These are phyloP conservation scores for Aptenodytes forsteri DNA, from an alignment of 2,113 vertebrate genomes.

Conservation along the genomic window DNA sequence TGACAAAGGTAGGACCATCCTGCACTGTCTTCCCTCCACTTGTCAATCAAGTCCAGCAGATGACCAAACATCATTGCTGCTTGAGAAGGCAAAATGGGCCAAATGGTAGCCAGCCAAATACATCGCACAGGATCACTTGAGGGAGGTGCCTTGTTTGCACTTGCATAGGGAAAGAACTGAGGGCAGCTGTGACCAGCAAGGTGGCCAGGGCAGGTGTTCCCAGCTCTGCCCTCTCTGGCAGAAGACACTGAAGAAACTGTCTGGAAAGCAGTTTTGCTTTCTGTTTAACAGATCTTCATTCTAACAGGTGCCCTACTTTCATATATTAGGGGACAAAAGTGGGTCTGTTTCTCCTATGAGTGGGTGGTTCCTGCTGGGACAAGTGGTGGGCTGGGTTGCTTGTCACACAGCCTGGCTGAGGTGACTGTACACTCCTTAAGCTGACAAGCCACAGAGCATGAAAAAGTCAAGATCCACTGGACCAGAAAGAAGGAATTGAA, in stretches of 20 bases:
- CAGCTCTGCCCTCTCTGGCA: neutral
- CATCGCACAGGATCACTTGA: neutral
- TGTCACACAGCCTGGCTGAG: neutral
- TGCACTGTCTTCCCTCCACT: neutral
- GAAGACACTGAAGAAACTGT: neutral
- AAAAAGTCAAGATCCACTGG: neutral
- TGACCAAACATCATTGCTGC: fast-evolving
- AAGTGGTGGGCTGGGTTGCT: neutral
- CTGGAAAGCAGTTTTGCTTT: neutral
- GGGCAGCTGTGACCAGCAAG: neutral
- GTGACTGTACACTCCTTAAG: neutral
- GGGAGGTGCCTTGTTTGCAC: neutral
- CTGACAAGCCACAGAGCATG: neutral
- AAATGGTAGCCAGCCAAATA: neutral
- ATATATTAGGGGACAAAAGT: neutral
- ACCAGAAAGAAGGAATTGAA: neutral
- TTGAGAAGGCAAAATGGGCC: neutral
- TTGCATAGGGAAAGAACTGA: neutral
- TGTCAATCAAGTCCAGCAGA: neutral
- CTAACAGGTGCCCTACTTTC: neutral
- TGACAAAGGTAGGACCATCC: neutral
- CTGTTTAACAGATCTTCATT: neutral
- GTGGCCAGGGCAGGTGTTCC: neutral
- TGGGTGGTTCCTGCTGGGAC: neutral
- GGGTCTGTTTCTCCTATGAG: neutral